Conservation (phyloP, 2,888 invertebrate species). For the Aradus depressus region DNA sequence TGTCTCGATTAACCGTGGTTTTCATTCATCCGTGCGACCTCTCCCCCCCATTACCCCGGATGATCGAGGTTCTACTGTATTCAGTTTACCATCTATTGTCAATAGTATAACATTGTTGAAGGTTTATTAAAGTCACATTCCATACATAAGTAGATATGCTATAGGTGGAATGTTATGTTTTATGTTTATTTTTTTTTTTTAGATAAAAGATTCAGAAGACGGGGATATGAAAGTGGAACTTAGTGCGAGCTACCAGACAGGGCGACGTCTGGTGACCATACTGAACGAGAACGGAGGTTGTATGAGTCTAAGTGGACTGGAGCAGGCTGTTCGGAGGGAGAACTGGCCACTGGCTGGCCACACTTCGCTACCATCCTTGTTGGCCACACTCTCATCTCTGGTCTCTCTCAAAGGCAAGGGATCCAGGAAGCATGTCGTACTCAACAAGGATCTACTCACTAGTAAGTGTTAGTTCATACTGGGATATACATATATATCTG, state of each 20-base stretch:
- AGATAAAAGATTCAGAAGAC: slow-evolving; percentile 21
- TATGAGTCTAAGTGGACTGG: slow-evolving; percentile 15
- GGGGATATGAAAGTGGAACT: slow-evolving; percentile 37
- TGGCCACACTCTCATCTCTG: slow-evolving; percentile 45
- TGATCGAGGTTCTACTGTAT: too few relatives aligned
- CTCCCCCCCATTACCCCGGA: too few relatives aligned
- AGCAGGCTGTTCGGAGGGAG: slow-evolving; percentile 12
- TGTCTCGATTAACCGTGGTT: too few relatives aligned
- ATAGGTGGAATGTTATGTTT: neutral
- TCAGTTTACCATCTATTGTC: too few relatives aligned
- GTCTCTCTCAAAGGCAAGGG: slow-evolving; percentile 38
- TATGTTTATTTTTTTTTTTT: neutral
- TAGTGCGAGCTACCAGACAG: slow-evolving; percentile 42
- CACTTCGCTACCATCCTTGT: slow-evolving; percentile 32
- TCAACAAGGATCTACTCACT: slow-evolving; percentile 38
- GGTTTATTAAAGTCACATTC: neutral
- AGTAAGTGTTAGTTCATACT: neutral
- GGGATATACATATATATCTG: too few relatives aligned
- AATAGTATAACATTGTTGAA: too few relatives aligned
- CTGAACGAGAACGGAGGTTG: slow-evolving; percentile 41
- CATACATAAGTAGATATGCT: neutral
- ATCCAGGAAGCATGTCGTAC: slow-evolving; percentile 36
- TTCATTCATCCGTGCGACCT: too few relatives aligned
- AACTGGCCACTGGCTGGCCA: neutral
- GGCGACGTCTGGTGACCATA: slow-evolving; percentile 43